Evolutionary conservation across 2,888 invertebrate species (phyloP), one percentile per base, ranked within the genome.

Genomic region (Rotaria sp.): DNA sequence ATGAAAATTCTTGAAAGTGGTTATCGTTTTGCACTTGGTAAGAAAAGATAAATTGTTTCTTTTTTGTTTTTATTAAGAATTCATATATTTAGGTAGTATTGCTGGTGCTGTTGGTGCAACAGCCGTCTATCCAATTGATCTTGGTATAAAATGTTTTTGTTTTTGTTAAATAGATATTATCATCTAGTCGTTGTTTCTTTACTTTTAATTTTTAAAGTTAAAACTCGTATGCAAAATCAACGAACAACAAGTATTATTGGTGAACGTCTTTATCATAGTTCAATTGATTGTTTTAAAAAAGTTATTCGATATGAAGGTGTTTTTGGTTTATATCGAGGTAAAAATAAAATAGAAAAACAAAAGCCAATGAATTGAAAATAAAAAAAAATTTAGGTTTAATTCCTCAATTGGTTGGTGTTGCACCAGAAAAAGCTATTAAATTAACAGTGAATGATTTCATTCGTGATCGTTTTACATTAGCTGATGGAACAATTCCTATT

Each of bases 181-280:
- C 35, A 38, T 41, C 2, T 24, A 38, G 38, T 38, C 2, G 4
- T 30, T 59, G 26, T 26, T 38, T 74, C 26, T 26, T 45, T 24
- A 2, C 45, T 26, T 26, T 45, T 21, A 1, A 45, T 21, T 45
- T 24, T 45, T 41, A 4, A 45, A 45, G 99, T 99, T 8, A 99
- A 99, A 92, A 99, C 99, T 0, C 93, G 99, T 59, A 95, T 99
- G 95, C 99, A 99, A 92, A 99, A 99, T 92, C 99, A 99, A 90
- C 93, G 99, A 85, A 94, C 95, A 0, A 97, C 97, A 30, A 96
- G 96, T 1, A 96, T 95, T 92, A 95, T 99, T 89, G 98, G 97
- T 85, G 97, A 98, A 92, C 93, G 97, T 87, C 96, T 97, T 93
- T 99, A 99, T 91, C 93, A 89, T 89, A 98, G 96, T 92, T 97